Conservation (phyloP, 2,888 invertebrate genomes). For the Mayetiola destructor region DNA sequence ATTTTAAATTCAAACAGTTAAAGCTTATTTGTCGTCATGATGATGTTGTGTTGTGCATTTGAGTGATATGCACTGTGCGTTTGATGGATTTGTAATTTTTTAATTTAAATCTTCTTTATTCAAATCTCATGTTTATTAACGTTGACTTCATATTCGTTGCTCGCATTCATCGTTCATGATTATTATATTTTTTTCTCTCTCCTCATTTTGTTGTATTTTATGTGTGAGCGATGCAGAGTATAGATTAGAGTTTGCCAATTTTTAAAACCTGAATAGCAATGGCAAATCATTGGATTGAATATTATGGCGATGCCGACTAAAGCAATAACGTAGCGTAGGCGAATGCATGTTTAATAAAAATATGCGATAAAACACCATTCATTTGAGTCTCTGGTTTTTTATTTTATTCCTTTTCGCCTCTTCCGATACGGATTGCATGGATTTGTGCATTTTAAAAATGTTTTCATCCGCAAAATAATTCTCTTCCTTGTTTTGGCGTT, state of each 20-base stretch:
- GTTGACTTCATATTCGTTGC: not conserved
- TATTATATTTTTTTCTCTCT: constrained; percentile 1
- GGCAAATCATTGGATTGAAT: not conserved
- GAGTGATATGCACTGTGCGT: not conserved
- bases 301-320: constrained; percentile 7
- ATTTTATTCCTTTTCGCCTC: not conserved
- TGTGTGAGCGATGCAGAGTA: no score
- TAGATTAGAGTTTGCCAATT: not conserved
- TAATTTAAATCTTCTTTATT: constrained; percentile 3
- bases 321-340: constrained; percentile 6
- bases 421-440: not conserved
- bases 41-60: constrained; percentile 2
- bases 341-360: constrained; percentile 4
- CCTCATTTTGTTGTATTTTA: not conserved
- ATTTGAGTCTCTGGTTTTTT: not conserved
- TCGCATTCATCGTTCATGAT: not conserved
- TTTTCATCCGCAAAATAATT: constrained; percentile 11
- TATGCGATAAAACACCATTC: not conserved
- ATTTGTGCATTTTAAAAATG: constrained; percentile 6
- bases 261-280: not conserved
- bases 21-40: constrained; percentile 8
- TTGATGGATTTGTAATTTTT: constrained; percentile 6
- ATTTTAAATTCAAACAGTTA: no score
- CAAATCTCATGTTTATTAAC: no score
- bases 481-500: no score